These are phyloP conservation scores for Stichopus chloronotus DNA, from an alignment of 35 echinoderm and acorn worm species.

Conservation along the genomic window DNA sequence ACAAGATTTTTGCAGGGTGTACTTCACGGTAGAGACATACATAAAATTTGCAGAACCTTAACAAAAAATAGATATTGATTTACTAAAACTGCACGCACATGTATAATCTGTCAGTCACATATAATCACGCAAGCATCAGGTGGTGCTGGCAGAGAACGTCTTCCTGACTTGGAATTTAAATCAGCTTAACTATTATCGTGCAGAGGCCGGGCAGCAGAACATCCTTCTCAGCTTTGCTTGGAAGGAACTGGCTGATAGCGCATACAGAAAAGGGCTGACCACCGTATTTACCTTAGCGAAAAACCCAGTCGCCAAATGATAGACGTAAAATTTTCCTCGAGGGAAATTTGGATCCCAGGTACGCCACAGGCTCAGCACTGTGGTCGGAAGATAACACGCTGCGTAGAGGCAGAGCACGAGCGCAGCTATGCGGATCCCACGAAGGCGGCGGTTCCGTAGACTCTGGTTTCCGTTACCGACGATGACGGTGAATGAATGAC, in stretches of 20 bases:
- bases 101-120: no score
- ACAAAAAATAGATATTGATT: no score
- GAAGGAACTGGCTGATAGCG: constrained; percentile 15
- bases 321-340: not conserved
- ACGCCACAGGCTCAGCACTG: not conserved
- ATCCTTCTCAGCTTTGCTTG: not conserved
- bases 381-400: not conserved
- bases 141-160: no score
- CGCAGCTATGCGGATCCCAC: constrained; percentile 17
- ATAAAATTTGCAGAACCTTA: no score
- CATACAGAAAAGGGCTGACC: constrained; percentile 18
- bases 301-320: constrained; percentile 27
- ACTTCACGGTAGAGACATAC: no score
- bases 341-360: constrained; percentile 10
- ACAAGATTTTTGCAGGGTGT: no score
- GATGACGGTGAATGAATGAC: not conserved
- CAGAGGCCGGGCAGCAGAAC: not conserved
- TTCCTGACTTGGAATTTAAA: no score
- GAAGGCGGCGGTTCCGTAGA: not conserved
- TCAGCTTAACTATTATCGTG: not conserved
- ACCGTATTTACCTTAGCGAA: not conserved
- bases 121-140: no score
- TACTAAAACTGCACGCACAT: no score
- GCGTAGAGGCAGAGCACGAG: not conserved
- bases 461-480: not conserved